phyloP scores from a whole-genome alignment of 1,140 invertebrate genomes.

The Eriocheir sinensis region DNA sequence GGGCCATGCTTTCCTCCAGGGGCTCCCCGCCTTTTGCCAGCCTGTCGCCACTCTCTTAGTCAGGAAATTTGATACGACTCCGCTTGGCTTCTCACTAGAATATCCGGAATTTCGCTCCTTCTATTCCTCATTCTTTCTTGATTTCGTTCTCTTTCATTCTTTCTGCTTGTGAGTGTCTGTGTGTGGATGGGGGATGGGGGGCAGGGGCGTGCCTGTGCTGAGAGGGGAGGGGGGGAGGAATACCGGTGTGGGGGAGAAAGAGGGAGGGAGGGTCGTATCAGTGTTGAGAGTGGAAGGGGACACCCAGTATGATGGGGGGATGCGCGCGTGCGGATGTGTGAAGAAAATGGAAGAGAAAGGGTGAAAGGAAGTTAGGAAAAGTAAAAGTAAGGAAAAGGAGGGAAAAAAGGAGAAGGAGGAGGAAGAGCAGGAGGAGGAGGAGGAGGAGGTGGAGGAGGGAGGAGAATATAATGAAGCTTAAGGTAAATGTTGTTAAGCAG shows the following conservation, averaged over 20 bases:
- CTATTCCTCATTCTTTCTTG: neutral
- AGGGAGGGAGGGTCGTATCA: slow-evolving; percentile 18
- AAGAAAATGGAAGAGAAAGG: neutral
- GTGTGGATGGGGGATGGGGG: neutral
- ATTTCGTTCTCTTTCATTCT: neutral
- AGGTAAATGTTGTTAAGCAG: too few relatives aligned
- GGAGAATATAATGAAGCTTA: too few relatives aligned
- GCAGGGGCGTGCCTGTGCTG: neutral
- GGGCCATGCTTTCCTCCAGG: neutral
- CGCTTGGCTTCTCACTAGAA: slow-evolving; percentile 33
- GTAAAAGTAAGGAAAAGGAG: neutral
- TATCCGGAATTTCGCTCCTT: slow-evolving; percentile 23
- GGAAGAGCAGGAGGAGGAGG: neutral
- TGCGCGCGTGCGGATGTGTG: neutral
- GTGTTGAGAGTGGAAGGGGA: too few relatives aligned
- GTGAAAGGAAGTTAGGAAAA: neutral
- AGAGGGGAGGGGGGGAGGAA: too few relatives aligned
- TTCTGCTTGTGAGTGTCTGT: slow-evolving; percentile 35
- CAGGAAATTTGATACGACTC: slow-evolving; percentile 44
- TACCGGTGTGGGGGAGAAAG: too few relatives aligned
- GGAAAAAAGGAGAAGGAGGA: neutral
- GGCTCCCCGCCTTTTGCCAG: neutral
- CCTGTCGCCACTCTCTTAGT: slow-evolving; percentile 46
- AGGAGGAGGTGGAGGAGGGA: too few relatives aligned
- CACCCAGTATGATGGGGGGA: too few relatives aligned